Percentiles rank a stretch among this genome's conserved stretches.
Evolutionary conservation across 2,113 vertebrate genomes (phyloP).

Genomic region (Chamaetylas fuelleborni): DNA sequence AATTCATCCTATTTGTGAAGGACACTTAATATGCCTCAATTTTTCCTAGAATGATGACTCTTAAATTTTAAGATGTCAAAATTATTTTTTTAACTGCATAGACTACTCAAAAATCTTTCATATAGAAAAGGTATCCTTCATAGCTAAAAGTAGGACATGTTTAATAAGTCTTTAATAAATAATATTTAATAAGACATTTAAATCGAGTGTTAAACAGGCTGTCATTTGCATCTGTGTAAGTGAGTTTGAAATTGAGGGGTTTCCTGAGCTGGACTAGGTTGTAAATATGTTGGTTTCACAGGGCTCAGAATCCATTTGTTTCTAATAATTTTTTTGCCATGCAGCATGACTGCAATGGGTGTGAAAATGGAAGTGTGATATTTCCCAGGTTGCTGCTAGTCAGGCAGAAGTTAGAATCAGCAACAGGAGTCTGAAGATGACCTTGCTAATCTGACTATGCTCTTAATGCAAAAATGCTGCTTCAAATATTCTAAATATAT

Average conservation of each 20-base stretch:
- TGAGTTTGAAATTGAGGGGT: background rate
- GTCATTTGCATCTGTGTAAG: background rate
- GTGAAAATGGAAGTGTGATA: background rate
- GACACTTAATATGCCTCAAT: background rate
- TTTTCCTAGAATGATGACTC: background rate
- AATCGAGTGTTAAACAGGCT: conserved; percentile 1
- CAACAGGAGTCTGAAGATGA: conserved; percentile 74
- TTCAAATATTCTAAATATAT: conserved; percentile 73
- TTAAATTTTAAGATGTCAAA: background rate
- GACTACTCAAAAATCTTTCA: background rate
- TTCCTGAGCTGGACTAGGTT: background rate
- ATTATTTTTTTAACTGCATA: background rate
- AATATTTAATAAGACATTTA: background rate
- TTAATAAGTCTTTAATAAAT: background rate
- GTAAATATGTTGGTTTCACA: background rate
- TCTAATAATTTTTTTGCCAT: background rate
- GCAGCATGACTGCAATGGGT: background rate
- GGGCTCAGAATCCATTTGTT: background rate
- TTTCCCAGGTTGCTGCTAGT: conserved; percentile 71
- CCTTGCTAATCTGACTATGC: conserved; percentile 71
- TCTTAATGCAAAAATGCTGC: conserved; percentile 69
- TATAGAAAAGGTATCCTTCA: background rate
- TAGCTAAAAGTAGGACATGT: background rate
- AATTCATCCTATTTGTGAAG: background rate
- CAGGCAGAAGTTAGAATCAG: conserved; percentile 78